Evolutionary conservation across 2,888 invertebrate genomes (phyloP).

Genomic region (Polyommatus icarus): DNA sequence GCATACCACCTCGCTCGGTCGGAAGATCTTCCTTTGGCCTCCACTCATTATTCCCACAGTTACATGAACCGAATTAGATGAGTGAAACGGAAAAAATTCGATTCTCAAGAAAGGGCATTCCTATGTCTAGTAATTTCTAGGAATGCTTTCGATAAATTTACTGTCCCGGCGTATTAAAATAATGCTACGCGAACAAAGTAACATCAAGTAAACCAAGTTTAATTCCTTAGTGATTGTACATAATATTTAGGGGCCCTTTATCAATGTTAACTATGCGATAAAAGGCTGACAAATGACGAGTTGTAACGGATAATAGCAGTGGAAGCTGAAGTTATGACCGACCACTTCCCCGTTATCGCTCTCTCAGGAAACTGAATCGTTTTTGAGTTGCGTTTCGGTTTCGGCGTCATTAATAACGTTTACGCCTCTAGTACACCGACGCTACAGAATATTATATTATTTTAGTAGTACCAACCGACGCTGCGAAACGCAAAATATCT

Average conservation of each 20-base stretch:
- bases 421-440: too few relatives aligned
- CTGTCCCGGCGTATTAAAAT: background rate
- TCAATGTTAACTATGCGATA: conserved; percentile 26
- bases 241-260: background rate
- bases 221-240: background rate
- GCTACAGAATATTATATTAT: too few relatives aligned
- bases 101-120: background rate
- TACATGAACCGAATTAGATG: background rate
- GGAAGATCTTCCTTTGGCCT: too few relatives aligned
- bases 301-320: conserved; percentile 29
- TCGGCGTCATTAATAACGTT: background rate
- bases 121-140: too few relatives aligned
- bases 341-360: conserved; percentile 29
- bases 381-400: conserved; percentile 12
- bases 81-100: background rate
- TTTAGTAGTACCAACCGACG: too few relatives aligned
- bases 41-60: too few relatives aligned
- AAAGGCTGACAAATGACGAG: conserved; percentile 30
- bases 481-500: too few relatives aligned
- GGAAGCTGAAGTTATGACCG: conserved; percentile 28
- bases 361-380: background rate
- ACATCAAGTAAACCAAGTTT: background rate
- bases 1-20: too few relatives aligned
- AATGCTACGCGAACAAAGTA: background rate
- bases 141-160: background rate